A percentile compares a stretch with the other conserved stretches of the same genome.
Evolutionary conservation across 2,797 vertebrate genomes (phyloP).

Genomic region (Streptopelia turtur): DNA sequence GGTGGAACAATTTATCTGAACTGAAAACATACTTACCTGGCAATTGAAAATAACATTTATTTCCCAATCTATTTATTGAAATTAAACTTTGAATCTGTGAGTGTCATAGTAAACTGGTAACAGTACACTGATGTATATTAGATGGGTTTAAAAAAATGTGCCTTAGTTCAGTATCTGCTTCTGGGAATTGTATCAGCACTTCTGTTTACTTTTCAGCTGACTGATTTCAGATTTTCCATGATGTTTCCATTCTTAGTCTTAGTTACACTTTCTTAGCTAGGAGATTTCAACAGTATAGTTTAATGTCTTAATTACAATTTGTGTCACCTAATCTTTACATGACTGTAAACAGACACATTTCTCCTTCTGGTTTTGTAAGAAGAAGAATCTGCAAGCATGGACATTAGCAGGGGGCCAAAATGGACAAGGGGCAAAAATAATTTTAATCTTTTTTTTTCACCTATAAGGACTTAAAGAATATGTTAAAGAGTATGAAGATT

Average conservation of each 20-base stretch:
- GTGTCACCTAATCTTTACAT: background rate
- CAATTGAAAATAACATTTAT: conserved; percentile 38
- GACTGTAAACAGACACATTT: background rate
- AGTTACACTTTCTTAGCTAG: background rate
- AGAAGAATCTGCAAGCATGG: background rate
- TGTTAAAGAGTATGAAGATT: background rate
- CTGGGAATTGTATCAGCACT: background rate
- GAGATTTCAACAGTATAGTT: background rate
- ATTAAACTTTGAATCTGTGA: conserved; percentile 32
- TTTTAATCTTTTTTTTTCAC: background rate
- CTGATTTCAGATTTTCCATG: conserved; percentile 18
- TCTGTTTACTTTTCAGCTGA: conserved; percentile 13
- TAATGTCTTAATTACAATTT: conserved; percentile 17
- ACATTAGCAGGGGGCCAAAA: background rate
- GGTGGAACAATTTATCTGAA: conserved; percentile 53
- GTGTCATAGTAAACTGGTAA: conserved; percentile 7
- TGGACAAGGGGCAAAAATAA: background rate
- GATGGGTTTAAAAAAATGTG: conserved; percentile 11
- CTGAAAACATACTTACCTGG: conserved; percentile 45
- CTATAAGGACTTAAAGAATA: background rate
- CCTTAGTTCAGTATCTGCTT: background rate
- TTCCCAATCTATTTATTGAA: conserved; percentile 52
- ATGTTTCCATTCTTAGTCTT: background rate
- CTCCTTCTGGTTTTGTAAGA: background rate
- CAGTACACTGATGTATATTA: background rate